A percentile compares a stretch with the other conserved stretches of the same genome.
phyloP scores from a whole-genome alignment of 64 coral and sea anemone species.

The Catalaphyllia jardinei region DNA sequence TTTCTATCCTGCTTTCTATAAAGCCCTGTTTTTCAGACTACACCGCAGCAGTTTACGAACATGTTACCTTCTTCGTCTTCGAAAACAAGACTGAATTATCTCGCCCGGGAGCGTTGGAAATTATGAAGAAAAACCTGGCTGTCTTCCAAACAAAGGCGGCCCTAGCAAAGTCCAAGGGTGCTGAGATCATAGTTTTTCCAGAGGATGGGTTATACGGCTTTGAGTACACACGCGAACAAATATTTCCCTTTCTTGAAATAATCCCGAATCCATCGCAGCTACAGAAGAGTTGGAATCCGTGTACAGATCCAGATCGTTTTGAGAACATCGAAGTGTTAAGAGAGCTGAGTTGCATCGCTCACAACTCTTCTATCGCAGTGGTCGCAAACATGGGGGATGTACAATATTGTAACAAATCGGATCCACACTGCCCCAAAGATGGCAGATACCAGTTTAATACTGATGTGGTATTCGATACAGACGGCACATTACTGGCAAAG shows the following conservation, averaged over 20 bases:
- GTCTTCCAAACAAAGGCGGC: conserved; percentile 70
- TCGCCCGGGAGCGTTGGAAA: conserved; percentile 64
- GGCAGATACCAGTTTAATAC: conserved; percentile 94
- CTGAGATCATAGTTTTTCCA: conserved; percentile 93
- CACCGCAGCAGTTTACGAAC: conserved; percentile 87
- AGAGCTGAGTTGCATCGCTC: conserved; percentile 84
- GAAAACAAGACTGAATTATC: not conserved
- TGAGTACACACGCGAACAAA: conserved; percentile 43
- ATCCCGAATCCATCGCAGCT: conserved; percentile 61
- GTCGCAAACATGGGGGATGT: conserved; percentile 99
- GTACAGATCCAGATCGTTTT: conserved; percentile 64
- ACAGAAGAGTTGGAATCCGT: conserved; percentile 68
- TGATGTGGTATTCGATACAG: conserved; percentile 87
- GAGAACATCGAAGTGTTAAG: conserved; percentile 67
- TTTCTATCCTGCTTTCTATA: not conserved
- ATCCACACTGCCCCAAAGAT: conserved; percentile 88
- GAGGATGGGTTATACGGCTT: conserved; percentile 94
- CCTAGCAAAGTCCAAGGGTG: conserved; percentile 51
- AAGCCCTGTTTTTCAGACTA: conserved; percentile 31
- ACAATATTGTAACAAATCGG: conserved; percentile 65
- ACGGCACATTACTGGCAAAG: conserved; percentile 88
- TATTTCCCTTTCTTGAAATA: conserved; percentile 80
- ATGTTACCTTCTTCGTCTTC: conserved; percentile 42
- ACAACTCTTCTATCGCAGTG: conserved; percentile 79
- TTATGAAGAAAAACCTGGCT: conserved; percentile 79